Conservation (phyloP, 2,797 vertebrate genomes). For the Pelodytes ibericus region DNA sequence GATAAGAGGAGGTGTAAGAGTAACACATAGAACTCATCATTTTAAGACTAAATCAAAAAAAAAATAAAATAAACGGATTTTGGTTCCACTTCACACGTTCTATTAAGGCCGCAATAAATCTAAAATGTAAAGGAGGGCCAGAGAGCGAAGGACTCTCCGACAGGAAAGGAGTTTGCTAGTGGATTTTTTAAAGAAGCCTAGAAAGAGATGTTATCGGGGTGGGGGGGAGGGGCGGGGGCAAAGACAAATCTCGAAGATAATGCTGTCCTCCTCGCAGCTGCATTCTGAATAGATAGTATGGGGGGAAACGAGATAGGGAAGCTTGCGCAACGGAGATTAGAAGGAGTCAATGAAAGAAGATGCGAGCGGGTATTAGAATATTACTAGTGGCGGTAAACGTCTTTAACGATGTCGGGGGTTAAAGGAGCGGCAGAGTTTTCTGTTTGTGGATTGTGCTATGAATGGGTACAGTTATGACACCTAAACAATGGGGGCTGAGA, state of each 20-base stretch:
- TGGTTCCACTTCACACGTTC: no score
- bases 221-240: no score
- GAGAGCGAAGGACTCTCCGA: neutral
- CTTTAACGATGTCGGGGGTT: neutral
- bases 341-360: conserved; percentile 2
- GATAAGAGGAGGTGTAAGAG: no score
- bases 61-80: no score
- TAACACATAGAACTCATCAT: no score
- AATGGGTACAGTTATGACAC: neutral
- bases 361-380: neutral
- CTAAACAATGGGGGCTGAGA: neutral
- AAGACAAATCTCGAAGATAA: conserved; percentile 16
- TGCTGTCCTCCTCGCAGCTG: neutral
- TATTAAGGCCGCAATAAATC: neutral
- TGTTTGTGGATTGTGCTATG: neutral
- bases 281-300: conserved; percentile 10
- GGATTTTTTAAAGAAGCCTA: neutral
- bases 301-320: neutral
- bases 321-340: neutral
- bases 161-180: neutral
- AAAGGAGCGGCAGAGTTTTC: neutral
- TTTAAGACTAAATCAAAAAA: no score
- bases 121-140: neutral
- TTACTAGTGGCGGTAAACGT: neutral
- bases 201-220: conserved; percentile 23